Base-by-base conservation (phyloP, 2,888 invertebrate species). In the Epistrophella euchroma region DNA sequence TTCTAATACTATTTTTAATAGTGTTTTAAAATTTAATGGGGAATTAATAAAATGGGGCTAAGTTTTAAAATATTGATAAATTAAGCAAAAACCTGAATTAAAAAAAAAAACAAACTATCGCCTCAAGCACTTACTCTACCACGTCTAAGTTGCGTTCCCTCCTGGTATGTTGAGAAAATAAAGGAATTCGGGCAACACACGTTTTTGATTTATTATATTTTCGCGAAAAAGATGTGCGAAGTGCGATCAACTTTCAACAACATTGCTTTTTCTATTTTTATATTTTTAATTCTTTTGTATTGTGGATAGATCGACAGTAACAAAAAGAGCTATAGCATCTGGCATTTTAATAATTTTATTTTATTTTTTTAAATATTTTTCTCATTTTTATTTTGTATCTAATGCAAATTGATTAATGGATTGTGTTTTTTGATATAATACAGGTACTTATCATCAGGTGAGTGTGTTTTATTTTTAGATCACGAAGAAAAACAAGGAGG, bases 171-270 rank as follows among this genome's bases (percentile, higher is more conserved):
- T 7, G 32, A 32, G 3, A 4, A 3, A 9, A 52, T 52, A 6
- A 50, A 50, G 15, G 25, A 52, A 52, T 28, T 52, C 25, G 25
- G 0, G 15, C 22, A 22, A 19, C 43, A 25, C 62, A 43, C 43
- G 43, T 43, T 62, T 43, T 43, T 43, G 62, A 62, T 62, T 62
- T 43, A 62, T 62, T 62, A 62, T 43, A 17, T 62, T 62, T 28
- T 43, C 11, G n/a, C 25, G n/a, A 62, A 62, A 62, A 62, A 28
- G n/a, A 43, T 15, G 62, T 43, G 62, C 11, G 43, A 62, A 62
- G 43, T 22, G 43, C 43, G 62, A 62, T 62, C 43, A 43, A 62
- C 62, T 43, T 62, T 62, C 43, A 62, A 43, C 40, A 40, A 25
- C 25, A 43, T 43, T 25, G 25, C 40, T 62, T 1, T 25, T 62